These are phyloP conservation scores for Phrynosoma platyrhinos DNA, from an alignment of 2,113 vertebrate species.

Conservation along the genomic window DNA sequence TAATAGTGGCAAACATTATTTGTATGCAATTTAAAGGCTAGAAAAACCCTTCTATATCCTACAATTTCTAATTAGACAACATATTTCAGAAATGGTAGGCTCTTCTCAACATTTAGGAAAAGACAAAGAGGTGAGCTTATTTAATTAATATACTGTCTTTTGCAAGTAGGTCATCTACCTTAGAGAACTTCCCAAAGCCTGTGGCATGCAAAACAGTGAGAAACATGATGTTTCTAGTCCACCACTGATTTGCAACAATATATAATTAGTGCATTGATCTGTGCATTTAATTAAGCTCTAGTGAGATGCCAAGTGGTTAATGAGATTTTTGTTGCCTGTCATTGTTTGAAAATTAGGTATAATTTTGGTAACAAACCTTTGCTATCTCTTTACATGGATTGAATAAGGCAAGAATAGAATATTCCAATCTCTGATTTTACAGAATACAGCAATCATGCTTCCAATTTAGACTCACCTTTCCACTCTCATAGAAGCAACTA, in stretches of 20 bases:
- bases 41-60: not conserved
- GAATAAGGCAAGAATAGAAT: not conserved
- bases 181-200: not conserved
- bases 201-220: not conserved
- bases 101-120: not conserved
- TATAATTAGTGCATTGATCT: conserved; percentile 29
- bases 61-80: not conserved
- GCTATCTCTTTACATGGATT: not conserved
- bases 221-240: not conserved
- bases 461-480: not conserved
- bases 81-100: not conserved
- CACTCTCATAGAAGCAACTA: conserved; percentile 5
- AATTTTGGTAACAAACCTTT: conserved; percentile 12
- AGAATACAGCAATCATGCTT: conserved; percentile 5
- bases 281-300: conserved; percentile 20
- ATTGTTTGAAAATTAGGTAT: conserved; percentile 3
- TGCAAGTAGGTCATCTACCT: not conserved
- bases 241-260: conserved; percentile 12
- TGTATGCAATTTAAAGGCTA: not conserved
- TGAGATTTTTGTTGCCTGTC: conserved; percentile 33
- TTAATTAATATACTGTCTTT: conserved; percentile 20
- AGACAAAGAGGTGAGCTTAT: not conserved
- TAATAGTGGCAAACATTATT: not conserved
- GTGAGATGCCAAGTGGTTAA: conserved; percentile 18
- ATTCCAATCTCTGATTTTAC: not conserved